phyloP scores from a whole-genome alignment of 1,140 invertebrate species.

The Cyclina sinensis region DNA sequence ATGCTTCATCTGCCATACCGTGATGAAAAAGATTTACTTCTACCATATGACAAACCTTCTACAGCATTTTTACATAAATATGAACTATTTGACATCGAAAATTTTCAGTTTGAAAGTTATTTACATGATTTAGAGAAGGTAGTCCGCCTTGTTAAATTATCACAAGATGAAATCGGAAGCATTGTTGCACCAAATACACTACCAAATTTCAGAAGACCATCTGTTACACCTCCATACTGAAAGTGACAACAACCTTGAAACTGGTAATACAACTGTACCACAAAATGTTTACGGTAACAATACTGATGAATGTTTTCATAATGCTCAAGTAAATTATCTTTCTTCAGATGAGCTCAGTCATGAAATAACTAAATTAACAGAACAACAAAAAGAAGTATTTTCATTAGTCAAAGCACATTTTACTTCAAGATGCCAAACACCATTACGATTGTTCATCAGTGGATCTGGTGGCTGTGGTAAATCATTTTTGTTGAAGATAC shows the following conservation, averaged over 20 bases:
- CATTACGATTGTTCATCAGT: background rate
- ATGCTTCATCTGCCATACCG: conserved; percentile 1
- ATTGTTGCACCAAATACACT: conserved; percentile 29
- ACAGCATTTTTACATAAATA: background rate
- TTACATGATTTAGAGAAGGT: conserved; percentile 1
- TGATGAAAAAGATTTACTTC: background rate
- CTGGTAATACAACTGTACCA: too few relatives aligned
- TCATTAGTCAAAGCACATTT: background rate
- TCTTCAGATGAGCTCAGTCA: background rate
- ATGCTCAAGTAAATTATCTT: background rate
- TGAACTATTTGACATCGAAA: background rate
- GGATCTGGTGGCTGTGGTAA: conserved; percentile 40
- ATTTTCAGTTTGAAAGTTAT: background rate
- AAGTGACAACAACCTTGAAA: too few relatives aligned
- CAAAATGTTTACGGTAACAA: too few relatives aligned
- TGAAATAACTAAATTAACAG: background rate
- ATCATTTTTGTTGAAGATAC: background rate
- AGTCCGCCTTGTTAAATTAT: background rate
- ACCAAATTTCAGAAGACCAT: too few relatives aligned
- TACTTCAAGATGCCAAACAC: background rate
- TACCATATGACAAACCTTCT: background rate
- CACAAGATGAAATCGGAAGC: background rate
- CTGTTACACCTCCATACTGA: too few relatives aligned
- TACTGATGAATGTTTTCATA: background rate
- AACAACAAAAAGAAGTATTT: background rate